Base-by-base conservation (phyloP, 2,113 vertebrate genomes). In the Campylomormyrus numenius region DNA sequence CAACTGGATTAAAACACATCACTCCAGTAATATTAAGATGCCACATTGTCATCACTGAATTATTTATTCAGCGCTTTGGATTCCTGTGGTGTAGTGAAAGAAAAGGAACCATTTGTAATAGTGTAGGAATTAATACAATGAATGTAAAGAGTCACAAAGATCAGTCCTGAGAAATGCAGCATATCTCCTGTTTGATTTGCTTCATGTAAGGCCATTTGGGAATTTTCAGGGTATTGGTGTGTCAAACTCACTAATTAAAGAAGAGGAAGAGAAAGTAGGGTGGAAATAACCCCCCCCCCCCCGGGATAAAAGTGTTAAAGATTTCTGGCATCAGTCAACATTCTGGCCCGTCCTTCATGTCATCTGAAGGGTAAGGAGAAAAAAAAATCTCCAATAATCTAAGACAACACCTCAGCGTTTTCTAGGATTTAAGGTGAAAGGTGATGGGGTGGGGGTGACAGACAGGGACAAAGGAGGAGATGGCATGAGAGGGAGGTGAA, bases 231-330 rank as follows among this genome's bases (percentile, higher is more conserved):
- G 49, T 56, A 74, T 45, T 70, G 50, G 31, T 83, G 70, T 83
- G 88, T 89, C 74, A 83, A 83, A 56, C 49, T 42, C 45, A 74
- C 31, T 89, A 89, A 89, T 89, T 89, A 83, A 83, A 35, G 49
- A 48, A 85, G 80, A 85, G 17, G 24, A 87, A 53, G 17, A 45
- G 11, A 45, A 85, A 86, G 62, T 1, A 49, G 80, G 19, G 89
- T 13, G 53, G 35, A 35, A 35, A 35, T 35, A 39, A 39, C 35
- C 58, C 19, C 21, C 58, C 8, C 56, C 58, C 58, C 0, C 88
- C 3, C 0, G 48, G 88, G 46, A 89, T 53, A 31, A 39, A 50
- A 42, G 52, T 11, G 52, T 53, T 66, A 39, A 42, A 66, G 80
- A 86, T 66, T 15, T 49, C 24, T 85, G 19, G 52, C 80, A 90